Percentiles rank a stretch among this genome's conserved stretches.
Conservation (phyloP, 2,113 vertebrate genomes). For the Rhinoderma darwinii region DNA sequence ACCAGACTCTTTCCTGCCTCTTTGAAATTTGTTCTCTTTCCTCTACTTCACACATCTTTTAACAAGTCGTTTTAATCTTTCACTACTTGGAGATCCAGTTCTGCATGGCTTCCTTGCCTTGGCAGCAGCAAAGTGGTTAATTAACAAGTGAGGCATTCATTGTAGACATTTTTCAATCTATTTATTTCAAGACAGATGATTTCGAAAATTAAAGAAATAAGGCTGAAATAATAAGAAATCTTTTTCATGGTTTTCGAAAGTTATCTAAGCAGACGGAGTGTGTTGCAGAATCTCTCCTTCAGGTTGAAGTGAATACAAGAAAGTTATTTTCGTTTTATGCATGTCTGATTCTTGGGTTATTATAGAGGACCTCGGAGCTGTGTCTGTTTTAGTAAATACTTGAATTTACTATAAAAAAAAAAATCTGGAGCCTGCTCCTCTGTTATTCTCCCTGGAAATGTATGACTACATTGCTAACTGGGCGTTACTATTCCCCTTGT, state of each 20-base stretch:
- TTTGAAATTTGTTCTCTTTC: constrained; percentile 74
- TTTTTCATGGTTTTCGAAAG: background rate
- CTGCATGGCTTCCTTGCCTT: background rate
- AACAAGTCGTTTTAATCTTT: constrained; percentile 74
- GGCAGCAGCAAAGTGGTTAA: constrained; percentile 18
- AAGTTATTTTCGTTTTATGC: background rate
- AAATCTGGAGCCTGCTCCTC: background rate
- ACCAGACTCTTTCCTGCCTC: constrained; percentile 68
- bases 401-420: too few relatives aligned
- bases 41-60: constrained; percentile 77
- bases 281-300: background rate
- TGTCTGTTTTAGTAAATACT: background rate
- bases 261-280: background rate
- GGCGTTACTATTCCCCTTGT: too few relatives aligned
- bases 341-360: background rate
- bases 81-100: background rate
- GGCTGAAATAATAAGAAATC: background rate
- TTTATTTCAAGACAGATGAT: constrained; percentile 37
- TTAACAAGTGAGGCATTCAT: constrained; percentile 31
- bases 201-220: constrained; percentile 27
- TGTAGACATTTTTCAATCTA: background rate
- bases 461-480: too few relatives aligned
- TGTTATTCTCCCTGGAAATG: background rate
- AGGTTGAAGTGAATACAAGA: background rate
- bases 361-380: background rate